Conservation (phyloP, 2,797 vertebrate species). For the Oophaga sylvatica region DNA sequence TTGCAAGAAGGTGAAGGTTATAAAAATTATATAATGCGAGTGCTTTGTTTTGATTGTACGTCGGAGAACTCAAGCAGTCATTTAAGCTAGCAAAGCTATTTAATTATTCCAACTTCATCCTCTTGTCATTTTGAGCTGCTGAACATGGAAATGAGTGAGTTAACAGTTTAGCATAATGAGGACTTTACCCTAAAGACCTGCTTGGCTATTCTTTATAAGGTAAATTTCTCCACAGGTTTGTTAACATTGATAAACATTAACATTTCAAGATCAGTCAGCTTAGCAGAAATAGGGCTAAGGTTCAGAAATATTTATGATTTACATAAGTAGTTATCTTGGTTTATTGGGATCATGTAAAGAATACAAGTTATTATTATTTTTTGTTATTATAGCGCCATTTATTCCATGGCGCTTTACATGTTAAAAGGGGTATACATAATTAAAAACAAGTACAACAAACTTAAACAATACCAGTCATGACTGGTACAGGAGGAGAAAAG, state of each 20-base stretch:
- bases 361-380: background rate
- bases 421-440: too few relatives aligned
- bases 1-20: constrained; percentile 6
- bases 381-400: too few relatives aligned
- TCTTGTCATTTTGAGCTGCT: background rate
- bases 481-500: too few relatives aligned
- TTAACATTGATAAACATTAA: constrained; percentile 11
- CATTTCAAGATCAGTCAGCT: background rate
- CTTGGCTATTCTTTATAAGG: background rate
- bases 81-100: background rate
- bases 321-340: background rate
- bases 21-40: background rate
- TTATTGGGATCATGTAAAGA: background rate
- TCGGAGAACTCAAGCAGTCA: background rate
- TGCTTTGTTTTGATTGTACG: background rate
- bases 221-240: background rate
- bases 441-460: too few relatives aligned
- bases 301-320: background rate
- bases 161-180: constrained; percentile 3
- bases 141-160: background rate
- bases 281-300: background rate
- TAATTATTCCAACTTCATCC: constrained; percentile 17
- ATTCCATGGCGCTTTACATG: too few relatives aligned
- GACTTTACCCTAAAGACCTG: constrained; percentile 17
- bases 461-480: too few relatives aligned